Evolutionary conservation across 2,113 vertebrate genomes (phyloP).

Genomic region (Macrotis lagotis): DNA sequence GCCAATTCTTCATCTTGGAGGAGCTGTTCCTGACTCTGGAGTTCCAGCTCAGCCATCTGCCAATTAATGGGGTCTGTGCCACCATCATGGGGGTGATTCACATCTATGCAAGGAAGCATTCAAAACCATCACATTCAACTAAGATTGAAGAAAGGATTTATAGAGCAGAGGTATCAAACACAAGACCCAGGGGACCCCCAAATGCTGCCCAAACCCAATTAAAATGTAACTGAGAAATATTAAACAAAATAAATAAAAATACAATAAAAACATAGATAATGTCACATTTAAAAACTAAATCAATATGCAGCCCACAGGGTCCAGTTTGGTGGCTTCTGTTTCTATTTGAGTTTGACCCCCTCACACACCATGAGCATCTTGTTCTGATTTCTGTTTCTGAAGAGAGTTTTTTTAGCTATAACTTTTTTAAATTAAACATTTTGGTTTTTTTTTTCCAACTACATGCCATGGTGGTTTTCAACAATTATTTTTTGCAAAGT

Average conservation of each 20-base stretch:
- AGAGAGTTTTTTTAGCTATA: background rate
- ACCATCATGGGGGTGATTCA: background rate
- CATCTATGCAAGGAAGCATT: constrained; percentile 29
- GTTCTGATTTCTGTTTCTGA: background rate
- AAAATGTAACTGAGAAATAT: background rate
- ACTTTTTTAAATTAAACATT: background rate
- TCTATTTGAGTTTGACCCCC: background rate
- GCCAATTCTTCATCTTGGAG: constrained; percentile 86
- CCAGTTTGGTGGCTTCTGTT: background rate
- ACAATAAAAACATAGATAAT: background rate
- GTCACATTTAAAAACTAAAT: background rate
- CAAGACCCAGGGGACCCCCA: background rate
- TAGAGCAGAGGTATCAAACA: background rate
- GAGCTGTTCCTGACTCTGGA: constrained; percentile 84
- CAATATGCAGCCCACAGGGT: background rate
- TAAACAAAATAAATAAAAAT: background rate
- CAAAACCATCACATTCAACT: background rate
- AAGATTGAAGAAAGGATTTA: background rate
- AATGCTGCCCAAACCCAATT: background rate
- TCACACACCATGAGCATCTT: background rate
- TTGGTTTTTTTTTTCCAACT: too few species aligned
- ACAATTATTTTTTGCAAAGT: too few species aligned
- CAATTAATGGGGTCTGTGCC: constrained; percentile 18
- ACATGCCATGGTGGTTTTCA: too few species aligned
- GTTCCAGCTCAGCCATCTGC: constrained; percentile 73